Conservation (phyloP, 1,140 invertebrate species). For the Conus ventricosus region DNA sequence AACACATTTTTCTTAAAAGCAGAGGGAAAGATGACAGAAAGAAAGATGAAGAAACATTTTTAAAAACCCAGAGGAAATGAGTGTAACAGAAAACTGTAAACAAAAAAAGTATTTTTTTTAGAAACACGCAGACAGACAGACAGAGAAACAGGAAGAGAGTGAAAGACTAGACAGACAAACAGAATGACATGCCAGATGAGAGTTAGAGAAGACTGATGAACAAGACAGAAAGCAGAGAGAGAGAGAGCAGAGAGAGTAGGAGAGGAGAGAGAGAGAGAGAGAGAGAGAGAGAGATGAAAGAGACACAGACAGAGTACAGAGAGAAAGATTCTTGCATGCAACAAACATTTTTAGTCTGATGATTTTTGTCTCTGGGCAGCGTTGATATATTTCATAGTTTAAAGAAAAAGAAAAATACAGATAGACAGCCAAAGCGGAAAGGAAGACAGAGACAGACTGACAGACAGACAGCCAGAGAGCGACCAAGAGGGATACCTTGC, state of each 20-base stretch:
- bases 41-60: no score
- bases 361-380: slow-evolving; percentile 69
- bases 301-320: neutral
- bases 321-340: slow-evolving; percentile 36
- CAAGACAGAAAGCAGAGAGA: neutral
- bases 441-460: neutral
- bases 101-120: no score
- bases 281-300: neutral
- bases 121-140: no score
- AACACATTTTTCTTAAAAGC: no score
- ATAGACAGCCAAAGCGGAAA: neutral
- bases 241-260: neutral
- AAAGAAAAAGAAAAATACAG: neutral
- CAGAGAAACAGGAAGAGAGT: neutral
- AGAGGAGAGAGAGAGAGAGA: neutral
- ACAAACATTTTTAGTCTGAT: slow-evolving; percentile 75
- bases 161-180: neutral
- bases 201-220: no score
- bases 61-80: no score
- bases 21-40: no score
- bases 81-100: no score
- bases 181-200: no score
- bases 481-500: slow-evolving; percentile 58
- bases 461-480: neutral
- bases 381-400: no score